Evolutionary conservation across 2,888 invertebrate genomes (phyloP).

Genomic region (Chrysomela aeneicollis): DNA sequence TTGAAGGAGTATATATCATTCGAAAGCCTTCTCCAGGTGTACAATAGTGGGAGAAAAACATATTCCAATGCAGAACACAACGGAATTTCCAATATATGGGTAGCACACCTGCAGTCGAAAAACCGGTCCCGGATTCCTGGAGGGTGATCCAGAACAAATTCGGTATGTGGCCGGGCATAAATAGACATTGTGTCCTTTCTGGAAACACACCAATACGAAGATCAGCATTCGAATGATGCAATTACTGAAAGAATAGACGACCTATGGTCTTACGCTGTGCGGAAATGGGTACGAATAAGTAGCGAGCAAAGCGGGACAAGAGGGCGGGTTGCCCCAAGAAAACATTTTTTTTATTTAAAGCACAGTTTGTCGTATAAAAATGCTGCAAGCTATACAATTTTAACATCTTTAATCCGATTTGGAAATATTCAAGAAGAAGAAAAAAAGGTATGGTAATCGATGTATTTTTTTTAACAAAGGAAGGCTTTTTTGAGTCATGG

Average conservation of each 20-base stretch:
- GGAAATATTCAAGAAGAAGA: too few species aligned
- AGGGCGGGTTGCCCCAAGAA: too few species aligned
- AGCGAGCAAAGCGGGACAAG: too few species aligned
- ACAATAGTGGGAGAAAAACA: not conserved
- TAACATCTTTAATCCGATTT: too few species aligned
- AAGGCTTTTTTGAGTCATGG: too few species aligned
- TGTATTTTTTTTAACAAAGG: too few species aligned
- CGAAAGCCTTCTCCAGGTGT: not conserved
- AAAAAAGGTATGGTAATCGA: too few species aligned
- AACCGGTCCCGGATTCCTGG: not conserved
- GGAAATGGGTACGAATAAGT: too few species aligned
- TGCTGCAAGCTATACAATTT: too few species aligned
- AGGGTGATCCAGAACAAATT: not conserved
- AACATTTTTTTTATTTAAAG: too few species aligned
- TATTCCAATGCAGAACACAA: not conserved
- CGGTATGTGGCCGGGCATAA: slow-evolving; percentile 52
- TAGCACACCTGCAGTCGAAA: not conserved
- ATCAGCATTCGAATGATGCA: slow-evolving; percentile 63
- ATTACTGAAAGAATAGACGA: slow-evolving; percentile 60
- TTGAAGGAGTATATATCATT: too few species aligned
- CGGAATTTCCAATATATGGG: not conserved
- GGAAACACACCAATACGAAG: slow-evolving; percentile 39
- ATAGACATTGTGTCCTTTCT: slow-evolving; percentile 54
- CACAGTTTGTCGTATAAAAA: too few species aligned
- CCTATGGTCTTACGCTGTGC: slow-evolving; percentile 37